Base-by-base conservation (phyloP, 1,140 invertebrate species). In the Eumaeus atala region DNA sequence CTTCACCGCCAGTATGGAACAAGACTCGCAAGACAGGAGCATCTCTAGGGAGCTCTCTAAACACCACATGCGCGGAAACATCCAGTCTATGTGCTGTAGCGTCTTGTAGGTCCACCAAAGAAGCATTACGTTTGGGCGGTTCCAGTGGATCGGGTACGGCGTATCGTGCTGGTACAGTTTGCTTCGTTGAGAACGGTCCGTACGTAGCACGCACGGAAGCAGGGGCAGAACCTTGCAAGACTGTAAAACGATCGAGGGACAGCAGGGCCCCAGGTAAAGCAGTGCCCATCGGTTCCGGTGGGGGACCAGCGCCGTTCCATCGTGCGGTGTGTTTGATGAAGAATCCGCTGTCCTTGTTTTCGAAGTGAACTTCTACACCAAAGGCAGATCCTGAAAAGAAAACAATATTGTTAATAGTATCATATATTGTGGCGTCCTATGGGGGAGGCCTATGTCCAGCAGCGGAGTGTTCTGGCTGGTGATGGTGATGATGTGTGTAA, bases 111-210 rank as follows among this genome's bases (percentile, higher is more conserved):
- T 94, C 92, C 48, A 77, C 56, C 50, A 84, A 58, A 8, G 78
- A 74, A 9, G 88, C 85, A 48, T 87, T 84, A 52, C 80, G 74
- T 74, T 62, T 77, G 38, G 77, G 80, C 35, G 78, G 84, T 59
- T 87, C 92, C 59, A 94, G 81, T 0, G 93, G 92, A 76, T 95
- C 94, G 0, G 94, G 94, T 10, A 96, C 93, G 55, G 95, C 91
- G 68, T 95, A 95, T n/a, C 94, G 89, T 0, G 95, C 94, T n/a
- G 95, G 95, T 11, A 97, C 95, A 1, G 95, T 97, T 83, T 97
- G 95, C 70, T 96, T 96, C 28, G 95, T 96, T 59, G 94, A 95
- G 85, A 97, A 97, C 1, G 96, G 96, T 3, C 96, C 96, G 68
- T 97, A 97, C 6, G 93, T 95, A 8, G 95, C 95, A 11, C 95